A percentile compares a stretch with the other conserved stretches of the same genome.
These are phyloP conservation scores for Scatophagus argus DNA, from an alignment of 2,113 vertebrate species.

Conservation along the genomic window DNA sequence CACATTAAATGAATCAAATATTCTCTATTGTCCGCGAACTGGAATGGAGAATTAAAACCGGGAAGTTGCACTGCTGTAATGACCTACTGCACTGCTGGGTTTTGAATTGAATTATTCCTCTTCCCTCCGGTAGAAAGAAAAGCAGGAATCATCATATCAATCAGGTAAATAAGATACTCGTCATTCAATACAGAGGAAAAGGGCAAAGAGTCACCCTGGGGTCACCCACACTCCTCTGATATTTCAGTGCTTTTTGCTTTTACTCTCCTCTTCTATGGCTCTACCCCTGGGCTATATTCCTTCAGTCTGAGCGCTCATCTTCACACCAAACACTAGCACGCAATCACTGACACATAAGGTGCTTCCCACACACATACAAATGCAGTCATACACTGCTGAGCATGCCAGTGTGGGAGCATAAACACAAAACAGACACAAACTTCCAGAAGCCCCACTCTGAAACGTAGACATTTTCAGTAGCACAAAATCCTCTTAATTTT, in stretches of 20 bases:
- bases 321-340: constrained; percentile 31
- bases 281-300: constrained; percentile 34
- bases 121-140: constrained; percentile 29
- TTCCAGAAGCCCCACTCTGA: background rate
- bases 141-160: constrained; percentile 52
- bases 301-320: constrained; percentile 29
- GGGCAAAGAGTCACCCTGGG: constrained; percentile 51
- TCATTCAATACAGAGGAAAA: constrained; percentile 53
- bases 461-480: background rate
- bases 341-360: constrained; percentile 37
- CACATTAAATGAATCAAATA: constrained; percentile 56
- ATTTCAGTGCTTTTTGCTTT: constrained; percentile 36
- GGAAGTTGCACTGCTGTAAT: constrained; percentile 45
- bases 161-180: constrained; percentile 62
- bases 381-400: background rate
- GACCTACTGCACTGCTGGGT: constrained; percentile 40
- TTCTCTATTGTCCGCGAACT: constrained; percentile 52
- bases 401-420: constrained; percentile 3
- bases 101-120: constrained; percentile 53
- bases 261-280: constrained; percentile 27
- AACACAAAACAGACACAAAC: constrained; percentile 11
- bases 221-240: constrained; percentile 47
- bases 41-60: constrained; percentile 57
- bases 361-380: constrained; percentile 54
- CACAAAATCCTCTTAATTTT: constrained; percentile 8